Conservation (phyloP, 2,113 vertebrate genomes). For the Clarias macrocephalus region DNA sequence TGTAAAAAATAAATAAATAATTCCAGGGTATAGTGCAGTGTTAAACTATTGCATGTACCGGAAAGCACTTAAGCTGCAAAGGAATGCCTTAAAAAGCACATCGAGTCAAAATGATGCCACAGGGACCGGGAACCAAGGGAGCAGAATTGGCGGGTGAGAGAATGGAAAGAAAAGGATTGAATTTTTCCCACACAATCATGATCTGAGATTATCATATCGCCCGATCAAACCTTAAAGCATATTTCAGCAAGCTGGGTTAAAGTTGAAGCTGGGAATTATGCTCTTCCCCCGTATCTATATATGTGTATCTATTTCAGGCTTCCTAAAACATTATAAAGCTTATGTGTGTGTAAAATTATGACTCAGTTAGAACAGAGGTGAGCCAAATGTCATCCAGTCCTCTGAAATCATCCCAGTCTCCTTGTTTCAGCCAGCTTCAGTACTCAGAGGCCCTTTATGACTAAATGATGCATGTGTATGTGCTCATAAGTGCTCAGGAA, state of each 20-base stretch:
- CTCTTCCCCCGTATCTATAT: background rate
- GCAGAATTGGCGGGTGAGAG: background rate
- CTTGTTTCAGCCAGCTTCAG: background rate
- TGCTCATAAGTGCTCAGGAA: background rate
- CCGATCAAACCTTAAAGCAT: background rate
- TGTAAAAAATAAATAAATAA: too few relatives aligned
- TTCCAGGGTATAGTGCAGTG: background rate
- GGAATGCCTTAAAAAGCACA: background rate
- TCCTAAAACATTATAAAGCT: too few relatives aligned
- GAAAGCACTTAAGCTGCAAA: background rate
- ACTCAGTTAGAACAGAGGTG: background rate
- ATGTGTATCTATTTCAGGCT: background rate
- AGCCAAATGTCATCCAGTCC: background rate
- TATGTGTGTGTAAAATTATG: background rate
- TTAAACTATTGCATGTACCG: background rate
- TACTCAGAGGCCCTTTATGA: background rate
- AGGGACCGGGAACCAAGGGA: background rate
- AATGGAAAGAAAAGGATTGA: background rate
- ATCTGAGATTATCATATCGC: background rate
- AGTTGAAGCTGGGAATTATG: background rate
- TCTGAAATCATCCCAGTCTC: background rate
- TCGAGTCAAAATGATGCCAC: background rate
- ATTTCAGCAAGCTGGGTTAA: background rate
- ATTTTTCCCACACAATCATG: background rate
- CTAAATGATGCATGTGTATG: background rate